Evolutionary conservation across 1,140 invertebrate species (phyloP).

Genomic region (Drosophila tropicalis): DNA sequence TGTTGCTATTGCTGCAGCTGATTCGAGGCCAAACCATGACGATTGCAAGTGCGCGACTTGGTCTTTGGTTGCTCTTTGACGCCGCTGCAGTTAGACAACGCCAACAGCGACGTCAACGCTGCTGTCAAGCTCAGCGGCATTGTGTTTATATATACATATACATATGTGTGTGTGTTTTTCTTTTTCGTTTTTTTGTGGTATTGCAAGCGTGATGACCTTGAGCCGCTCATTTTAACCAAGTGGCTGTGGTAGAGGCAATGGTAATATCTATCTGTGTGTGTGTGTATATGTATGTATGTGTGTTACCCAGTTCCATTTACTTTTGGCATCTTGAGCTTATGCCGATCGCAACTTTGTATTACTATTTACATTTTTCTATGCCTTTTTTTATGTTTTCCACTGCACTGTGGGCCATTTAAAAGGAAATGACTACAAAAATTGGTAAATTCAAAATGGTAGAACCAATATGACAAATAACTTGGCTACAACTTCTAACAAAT

Average conservation of each 20-base stretch:
- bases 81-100: conserved; percentile 66
- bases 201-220: conserved; percentile 80
- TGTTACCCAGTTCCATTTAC: conserved; percentile 74
- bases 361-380: conserved; percentile 7
- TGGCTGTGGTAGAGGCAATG: conserved; percentile 49
- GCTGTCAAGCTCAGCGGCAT: conserved; percentile 22
- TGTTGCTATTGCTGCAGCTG: conserved; percentile 56
- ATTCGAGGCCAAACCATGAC: conserved; percentile 69
- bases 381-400: conserved; percentile 3
- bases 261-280: conserved; percentile 25
- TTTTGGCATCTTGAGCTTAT: conserved; percentile 60
- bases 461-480: no score
- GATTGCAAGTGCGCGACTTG: conserved; percentile 67
- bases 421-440: not conserved
- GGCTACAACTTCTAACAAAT: no score
- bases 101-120: conserved; percentile 8
- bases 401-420: not conserved
- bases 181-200: conserved; percentile 56
- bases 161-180: conserved; percentile 32
- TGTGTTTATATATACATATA: conserved; percentile 17
- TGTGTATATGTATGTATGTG: conserved; percentile 16
- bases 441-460: not conserved
- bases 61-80: conserved; percentile 46
- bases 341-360: conserved; percentile 9
- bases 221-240: conserved; percentile 77